These are phyloP conservation scores for Seriola rivoliana DNA, from an alignment of 2,113 vertebrate species.

Conservation along the genomic window DNA sequence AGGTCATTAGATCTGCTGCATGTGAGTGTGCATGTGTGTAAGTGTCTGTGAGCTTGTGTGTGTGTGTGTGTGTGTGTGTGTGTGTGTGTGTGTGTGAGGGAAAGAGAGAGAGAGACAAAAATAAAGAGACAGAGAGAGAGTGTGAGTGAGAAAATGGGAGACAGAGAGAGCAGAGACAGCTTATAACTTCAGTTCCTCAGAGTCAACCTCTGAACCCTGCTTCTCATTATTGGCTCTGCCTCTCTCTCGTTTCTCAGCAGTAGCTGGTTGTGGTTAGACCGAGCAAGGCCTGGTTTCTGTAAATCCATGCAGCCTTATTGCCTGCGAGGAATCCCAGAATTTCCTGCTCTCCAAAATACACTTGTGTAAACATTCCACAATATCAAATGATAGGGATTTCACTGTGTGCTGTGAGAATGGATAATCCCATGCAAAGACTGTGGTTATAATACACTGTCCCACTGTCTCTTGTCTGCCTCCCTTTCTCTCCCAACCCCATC, in stretches of 20 bases:
- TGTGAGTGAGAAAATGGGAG: slow-evolving; percentile 32
- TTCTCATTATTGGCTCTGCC: slow-evolving; percentile 68
- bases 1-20: slow-evolving; percentile 79
- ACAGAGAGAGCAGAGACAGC: slow-evolving; percentile 53
- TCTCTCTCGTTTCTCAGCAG: slow-evolving; percentile 58
- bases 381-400: slow-evolving; percentile 81
- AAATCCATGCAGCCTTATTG: slow-evolving; percentile 70
- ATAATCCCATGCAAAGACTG: slow-evolving; percentile 73
- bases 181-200: slow-evolving; percentile 72
- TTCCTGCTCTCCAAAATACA: slow-evolving; percentile 76
- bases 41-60: slow-evolving; percentile 26
- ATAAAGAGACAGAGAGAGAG: slow-evolving; percentile 29
- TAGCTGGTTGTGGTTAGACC: slow-evolving; percentile 73
- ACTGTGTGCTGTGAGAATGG: slow-evolving; percentile 61
- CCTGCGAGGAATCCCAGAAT: slow-evolving; percentile 77
- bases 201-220: slow-evolving; percentile 76
- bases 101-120: slow-evolving; percentile 33
- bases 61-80: slow-evolving; percentile 1
- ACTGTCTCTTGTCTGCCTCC: slow-evolving; percentile 63
- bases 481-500: slow-evolving; percentile 30
- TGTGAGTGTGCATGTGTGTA: slow-evolving; percentile 43
- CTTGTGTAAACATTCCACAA: slow-evolving; percentile 84
- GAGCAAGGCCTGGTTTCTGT: slow-evolving; percentile 55
- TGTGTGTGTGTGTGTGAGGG: background rate
- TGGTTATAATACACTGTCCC: slow-evolving; percentile 68